Base-by-base conservation (phyloP, 2,113 vertebrate genomes). In the Peromyscus californicus region DNA sequence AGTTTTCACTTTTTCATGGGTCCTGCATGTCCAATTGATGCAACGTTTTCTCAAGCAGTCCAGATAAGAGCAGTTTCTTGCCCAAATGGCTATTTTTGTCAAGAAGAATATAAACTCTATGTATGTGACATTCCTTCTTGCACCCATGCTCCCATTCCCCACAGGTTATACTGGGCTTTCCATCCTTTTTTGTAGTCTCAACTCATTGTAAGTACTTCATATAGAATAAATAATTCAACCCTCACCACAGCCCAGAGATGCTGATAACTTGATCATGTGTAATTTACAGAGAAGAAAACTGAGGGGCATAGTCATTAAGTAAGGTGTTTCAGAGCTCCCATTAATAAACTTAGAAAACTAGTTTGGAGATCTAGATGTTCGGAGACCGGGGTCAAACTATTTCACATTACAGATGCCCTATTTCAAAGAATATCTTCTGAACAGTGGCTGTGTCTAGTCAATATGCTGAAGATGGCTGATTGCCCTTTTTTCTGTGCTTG, bases 171-270 rank as follows among this genome's bases (percentile, higher is more conserved):
- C 65, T 91, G 65, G 16, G 11, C 16, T 91, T 61, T 29, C 1
- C 61, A 15, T 59, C 36, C 21, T 70, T 45, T 45, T 67, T 24
- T 36, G 16, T 33, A 48, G 5, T 85, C 54, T 96, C 0, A 5
- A 54, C 6, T 67, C 22, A 59, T 72, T 93, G 33, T 93, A 89
- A 79, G 36, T n/a, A 54, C 19, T 90, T 87, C 26, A 36, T 59
- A 61, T 36, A 36, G 12, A 78, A 54, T n/a, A 95, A 96, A 90
- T 78, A 92, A 92, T 79, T 90, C 39, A 48, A 1, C 72, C 26
- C 17, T 91, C 59, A 82, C 21, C 65, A 45, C 4, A 70, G 33
- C 24, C 11, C 67, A 85, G 88, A 89, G 29, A 78, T 36, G 74
- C 33, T 51, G 13, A 13, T 91, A 76, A 89, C 84, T 65, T 89